Base-by-base conservation (phyloP, 2,888 invertebrate species). In the Tetrapedia diversipes region DNA sequence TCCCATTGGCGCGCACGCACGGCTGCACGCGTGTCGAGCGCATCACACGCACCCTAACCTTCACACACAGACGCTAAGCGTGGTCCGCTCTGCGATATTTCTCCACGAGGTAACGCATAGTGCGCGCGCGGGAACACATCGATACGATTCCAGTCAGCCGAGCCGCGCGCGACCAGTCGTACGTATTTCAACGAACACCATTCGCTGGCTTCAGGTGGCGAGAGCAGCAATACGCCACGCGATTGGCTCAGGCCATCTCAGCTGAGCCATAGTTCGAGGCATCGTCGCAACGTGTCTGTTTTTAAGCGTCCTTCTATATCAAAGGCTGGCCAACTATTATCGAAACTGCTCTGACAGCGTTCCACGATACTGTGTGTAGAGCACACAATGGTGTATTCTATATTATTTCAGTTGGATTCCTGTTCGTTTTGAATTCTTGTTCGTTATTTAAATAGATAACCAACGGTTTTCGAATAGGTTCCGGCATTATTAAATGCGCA, bases 191-290 rank as follows among this genome's bases (percentile, higher is more conserved):
- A 43, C 49, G 64, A 16, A 75, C 80, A 79, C 85, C 80, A 90
- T 89, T 89, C 88, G 89, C 76, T 74, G 81, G 81, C 82, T 86
- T 81, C 85, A 86, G 88, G 90, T 90, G 90, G 90, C 90, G 90
- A 90, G 90, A 90, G 89, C 79, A 79, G 80, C 70, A 80, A 60
- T 80, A 65, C 68, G 87, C 84, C 64, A 83, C 80, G 79, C 78
- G 81, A 91, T 91, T 91, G 91, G 91, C 79, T 85, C 80, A 73
- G 57, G 49, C 75, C 68, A 69, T 84, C 90, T 91, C 90, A 83
- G 89, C 90, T 89, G 90, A 90, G 85, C 79, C 59, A 51, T 57
- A 54, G 56, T 34, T 61, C 63, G 51, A 59, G n/a, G 60, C 49
- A 34, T 19, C 63, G 53, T 47, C 63, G 75, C 39, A 51, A 63